Percentiles rank a stretch among this genome's conserved stretches.
phyloP scores from a whole-genome alignment of 1,140 invertebrate species.

The Euura saliciscinereae region DNA sequence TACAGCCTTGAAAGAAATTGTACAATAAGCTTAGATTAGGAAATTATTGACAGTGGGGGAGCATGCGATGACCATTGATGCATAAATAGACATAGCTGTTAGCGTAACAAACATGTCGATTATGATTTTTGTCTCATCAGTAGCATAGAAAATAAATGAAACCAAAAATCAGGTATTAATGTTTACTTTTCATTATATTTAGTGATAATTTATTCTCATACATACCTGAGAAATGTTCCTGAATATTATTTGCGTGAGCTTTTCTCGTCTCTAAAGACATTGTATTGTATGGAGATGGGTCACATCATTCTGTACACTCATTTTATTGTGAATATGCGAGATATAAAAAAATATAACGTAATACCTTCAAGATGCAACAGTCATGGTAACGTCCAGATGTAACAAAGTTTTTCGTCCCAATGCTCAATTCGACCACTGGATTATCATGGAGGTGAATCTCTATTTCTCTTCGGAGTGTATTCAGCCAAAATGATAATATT shows the following conservation, averaged over 20 bases:
- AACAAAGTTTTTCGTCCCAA: too few relatives aligned
- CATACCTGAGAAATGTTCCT: neutral
- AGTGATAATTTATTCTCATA: neutral
- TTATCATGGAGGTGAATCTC: too few relatives aligned
- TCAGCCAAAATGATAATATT: too few relatives aligned
- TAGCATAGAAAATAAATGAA: conserved; percentile 6
- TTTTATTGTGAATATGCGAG: too few relatives aligned
- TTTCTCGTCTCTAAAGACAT: neutral
- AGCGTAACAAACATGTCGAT: conserved; percentile 12
- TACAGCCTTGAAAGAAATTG: conserved; percentile 23
- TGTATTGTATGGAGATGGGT: too few relatives aligned
- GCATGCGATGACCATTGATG: conserved; percentile 10
- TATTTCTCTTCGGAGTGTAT: too few relatives aligned
- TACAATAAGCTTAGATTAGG: conserved; percentile 24
- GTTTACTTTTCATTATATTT: neutral
- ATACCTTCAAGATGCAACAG: too few relatives aligned
- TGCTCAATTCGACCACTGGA: too few relatives aligned
- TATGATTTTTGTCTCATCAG: conserved; percentile 6
- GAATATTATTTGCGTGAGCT: neutral
- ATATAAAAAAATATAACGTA: too few relatives aligned
- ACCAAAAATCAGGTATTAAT: neutral
- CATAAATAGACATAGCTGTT: conserved; percentile 11
- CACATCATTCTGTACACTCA: too few relatives aligned
- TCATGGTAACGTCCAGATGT: too few relatives aligned
- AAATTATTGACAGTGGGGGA: conserved; percentile 15